Conservation (phyloP, 2,888 invertebrate species). For the Lithophane ornitopus region DNA sequence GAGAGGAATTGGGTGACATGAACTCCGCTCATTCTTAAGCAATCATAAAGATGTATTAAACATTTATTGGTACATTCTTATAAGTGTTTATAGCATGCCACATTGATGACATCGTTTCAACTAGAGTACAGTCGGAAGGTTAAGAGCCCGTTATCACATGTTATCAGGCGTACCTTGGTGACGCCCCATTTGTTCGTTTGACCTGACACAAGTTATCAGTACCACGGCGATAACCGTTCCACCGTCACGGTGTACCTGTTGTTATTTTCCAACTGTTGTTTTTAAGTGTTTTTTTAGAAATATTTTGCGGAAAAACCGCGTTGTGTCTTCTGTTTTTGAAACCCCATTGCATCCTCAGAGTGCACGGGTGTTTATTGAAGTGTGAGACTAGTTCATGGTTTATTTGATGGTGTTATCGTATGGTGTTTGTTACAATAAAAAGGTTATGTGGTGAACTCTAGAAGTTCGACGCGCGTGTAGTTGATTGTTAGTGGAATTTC, state of each 20-base stretch:
- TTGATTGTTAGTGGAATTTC: conserved; percentile 44
- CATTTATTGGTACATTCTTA: conserved; percentile 35
- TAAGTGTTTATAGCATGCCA: conserved; percentile 53
- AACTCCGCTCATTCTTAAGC: conserved; percentile 24
- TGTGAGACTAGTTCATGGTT: conserved; percentile 4
- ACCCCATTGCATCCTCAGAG: not conserved
- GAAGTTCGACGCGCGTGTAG: conserved; percentile 51
- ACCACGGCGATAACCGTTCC: conserved; percentile 85
- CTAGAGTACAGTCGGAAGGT: conserved; percentile 84
- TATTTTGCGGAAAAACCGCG: conserved; percentile 35
- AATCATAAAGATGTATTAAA: not conserved
- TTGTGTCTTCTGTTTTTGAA: not conserved
- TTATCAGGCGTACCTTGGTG: conserved; percentile 87
- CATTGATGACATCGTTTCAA: conserved; percentile 77
- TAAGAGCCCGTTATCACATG: conserved; percentile 89
- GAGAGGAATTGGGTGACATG: not conserved
- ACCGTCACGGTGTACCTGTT: conserved; percentile 85
- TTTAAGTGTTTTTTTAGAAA: conserved; percentile 49
- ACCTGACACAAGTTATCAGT: conserved; percentile 91
- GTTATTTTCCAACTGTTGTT: conserved; percentile 78
- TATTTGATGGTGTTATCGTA: conserved; percentile 33
- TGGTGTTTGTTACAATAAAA: conserved; percentile 23
- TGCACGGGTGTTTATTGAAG: not conserved
- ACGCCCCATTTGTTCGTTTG: conserved; percentile 90
- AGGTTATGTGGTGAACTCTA: conserved; percentile 59